Percentiles rank a stretch among this genome's conserved stretches.
Evolutionary conservation across 2,113 vertebrate genomes (phyloP).

Genomic region (Sinocyclocheilus anophthalmus): DNA sequence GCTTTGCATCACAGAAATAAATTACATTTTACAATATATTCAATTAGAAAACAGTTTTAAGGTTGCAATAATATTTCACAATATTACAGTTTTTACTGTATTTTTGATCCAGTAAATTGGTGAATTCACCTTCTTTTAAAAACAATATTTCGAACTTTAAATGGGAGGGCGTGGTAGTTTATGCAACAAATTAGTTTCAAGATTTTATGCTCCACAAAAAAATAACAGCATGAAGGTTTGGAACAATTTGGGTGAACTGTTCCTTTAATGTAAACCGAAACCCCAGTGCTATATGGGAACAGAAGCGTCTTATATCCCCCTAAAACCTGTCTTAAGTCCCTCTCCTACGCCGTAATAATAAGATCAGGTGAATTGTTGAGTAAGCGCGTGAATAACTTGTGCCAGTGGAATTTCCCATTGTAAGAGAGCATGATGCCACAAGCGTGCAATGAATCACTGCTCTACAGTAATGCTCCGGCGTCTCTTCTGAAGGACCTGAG

Average conservation of each 20-base stretch:
- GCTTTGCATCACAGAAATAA: background rate
- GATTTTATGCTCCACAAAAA: background rate
- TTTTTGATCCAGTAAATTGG: background rate
- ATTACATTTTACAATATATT: background rate
- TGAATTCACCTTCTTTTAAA: background rate
- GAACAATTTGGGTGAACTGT: background rate
- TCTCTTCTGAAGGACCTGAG: slow-evolving; percentile 12
- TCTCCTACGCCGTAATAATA: slow-evolving; percentile 21
- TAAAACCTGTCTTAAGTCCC: background rate
- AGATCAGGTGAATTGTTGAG: slow-evolving; percentile 39
- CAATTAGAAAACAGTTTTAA: background rate
- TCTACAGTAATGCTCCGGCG: background rate
- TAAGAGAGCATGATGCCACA: slow-evolving; percentile 40
- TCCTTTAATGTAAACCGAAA: slow-evolving; percentile 9
- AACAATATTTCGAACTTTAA: no score
- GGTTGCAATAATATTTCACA: background rate
- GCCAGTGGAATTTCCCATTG: slow-evolving; percentile 24
- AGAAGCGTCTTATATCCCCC: background rate
- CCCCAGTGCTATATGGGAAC: slow-evolving; percentile 1
- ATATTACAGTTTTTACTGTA: background rate
- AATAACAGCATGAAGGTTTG: background rate
- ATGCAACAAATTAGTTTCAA: background rate
- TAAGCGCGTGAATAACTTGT: slow-evolving; percentile 35
- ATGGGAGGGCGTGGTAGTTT: no score
- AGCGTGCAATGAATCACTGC: slow-evolving; percentile 13